phyloP scores from a whole-genome alignment of 2,888 invertebrate species.

The Fissipunctia ypsillon region DNA sequence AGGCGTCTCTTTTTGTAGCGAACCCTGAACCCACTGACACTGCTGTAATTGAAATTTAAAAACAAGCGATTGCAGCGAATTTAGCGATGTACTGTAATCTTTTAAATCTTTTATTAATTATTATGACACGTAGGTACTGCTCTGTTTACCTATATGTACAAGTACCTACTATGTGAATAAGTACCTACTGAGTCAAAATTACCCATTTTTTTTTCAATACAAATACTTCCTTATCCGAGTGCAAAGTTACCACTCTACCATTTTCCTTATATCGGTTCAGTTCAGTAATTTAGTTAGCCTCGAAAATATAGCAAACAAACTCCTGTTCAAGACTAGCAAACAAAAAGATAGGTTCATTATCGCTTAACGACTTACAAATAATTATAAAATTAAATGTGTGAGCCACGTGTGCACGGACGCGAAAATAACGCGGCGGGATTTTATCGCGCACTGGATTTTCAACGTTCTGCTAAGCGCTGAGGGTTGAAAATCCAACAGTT shows the following conservation, averaged over 20 bases:
- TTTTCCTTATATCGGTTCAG: not conserved
- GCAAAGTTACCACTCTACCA: not conserved
- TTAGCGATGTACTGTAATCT: not conserved
- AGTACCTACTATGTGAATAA: not conserved
- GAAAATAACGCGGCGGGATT: no score
- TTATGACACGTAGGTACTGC: not conserved
- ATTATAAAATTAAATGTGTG: no score
- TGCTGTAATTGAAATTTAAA: conserved; percentile 40
- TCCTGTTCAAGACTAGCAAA: not conserved
- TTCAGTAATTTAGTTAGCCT: not conserved
- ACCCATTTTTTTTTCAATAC: not conserved
- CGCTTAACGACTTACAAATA: no score
- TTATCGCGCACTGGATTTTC: no score
- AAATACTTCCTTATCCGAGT: not conserved
- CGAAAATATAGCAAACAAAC: not conserved
- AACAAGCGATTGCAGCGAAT: not conserved
- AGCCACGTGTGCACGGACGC: no score
- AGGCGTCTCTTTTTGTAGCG: conserved; percentile 20
- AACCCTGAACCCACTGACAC: conserved; percentile 30
- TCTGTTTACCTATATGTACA: not conserved
- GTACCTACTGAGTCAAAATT: not conserved
- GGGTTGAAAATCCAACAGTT: no score
- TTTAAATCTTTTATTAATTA: no score
- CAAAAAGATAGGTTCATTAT: no score
- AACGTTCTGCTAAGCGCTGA: no score